These are phyloP conservation scores for Diorhabda carinulata DNA, from an alignment of 1,140 invertebrate genomes.

Conservation along the genomic window DNA sequence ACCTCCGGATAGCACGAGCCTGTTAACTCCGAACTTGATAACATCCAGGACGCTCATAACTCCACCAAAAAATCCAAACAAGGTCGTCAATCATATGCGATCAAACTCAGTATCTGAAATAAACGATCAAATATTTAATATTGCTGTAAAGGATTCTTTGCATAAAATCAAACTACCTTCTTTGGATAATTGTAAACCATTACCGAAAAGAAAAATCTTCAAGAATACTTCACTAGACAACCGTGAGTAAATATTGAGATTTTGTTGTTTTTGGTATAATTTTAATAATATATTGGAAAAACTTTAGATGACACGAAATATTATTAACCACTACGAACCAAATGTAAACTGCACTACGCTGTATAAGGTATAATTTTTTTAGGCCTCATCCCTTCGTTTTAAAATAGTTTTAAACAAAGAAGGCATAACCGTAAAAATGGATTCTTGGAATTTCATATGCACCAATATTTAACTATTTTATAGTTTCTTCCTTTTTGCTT, in stretches of 20 bases:
- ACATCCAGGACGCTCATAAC: conserved; percentile 17
- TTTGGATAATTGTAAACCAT: conserved; percentile 35
- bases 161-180: conserved; percentile 44
- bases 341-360: no score
- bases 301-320: no score
- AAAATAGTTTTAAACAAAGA: no score
- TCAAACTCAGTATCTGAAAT: conserved; percentile 41
- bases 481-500: no score
- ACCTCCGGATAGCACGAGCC: conserved; percentile 30
- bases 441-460: no score
- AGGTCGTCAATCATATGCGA: conserved; percentile 18
- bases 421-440: no score
- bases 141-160: conserved; percentile 37
- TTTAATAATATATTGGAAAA: no score
- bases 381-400: no score
- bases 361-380: no score
- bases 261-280: no score
- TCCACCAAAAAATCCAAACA: conserved; percentile 22
- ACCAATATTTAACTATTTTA: no score
- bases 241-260: conserved; percentile 30
- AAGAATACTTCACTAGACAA: conserved; percentile 45
- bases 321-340: no score
- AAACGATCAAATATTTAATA: conserved; percentile 42
- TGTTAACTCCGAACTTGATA: conserved; percentile 23
- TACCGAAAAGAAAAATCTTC: conserved; percentile 42